phyloP scores from a whole-genome alignment of 2,797 vertebrate species.

The Enteromius thamalakanensis region DNA sequence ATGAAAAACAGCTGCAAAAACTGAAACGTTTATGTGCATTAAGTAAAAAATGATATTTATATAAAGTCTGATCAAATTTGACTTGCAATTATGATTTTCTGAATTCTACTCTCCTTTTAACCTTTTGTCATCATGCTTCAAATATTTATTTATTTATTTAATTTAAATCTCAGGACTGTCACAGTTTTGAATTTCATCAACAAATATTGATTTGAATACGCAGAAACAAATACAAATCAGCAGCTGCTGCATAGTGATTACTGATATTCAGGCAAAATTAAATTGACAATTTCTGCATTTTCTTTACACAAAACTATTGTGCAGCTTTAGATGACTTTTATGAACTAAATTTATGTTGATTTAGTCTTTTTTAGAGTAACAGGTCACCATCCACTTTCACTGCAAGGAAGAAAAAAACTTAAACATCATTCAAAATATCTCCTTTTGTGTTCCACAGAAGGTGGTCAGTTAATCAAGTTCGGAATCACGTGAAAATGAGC shows the following conservation, averaged over 20 bases:
- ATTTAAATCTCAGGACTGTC: neutral
- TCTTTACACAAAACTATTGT: neutral
- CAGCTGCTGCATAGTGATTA: neutral
- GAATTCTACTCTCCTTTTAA: neutral
- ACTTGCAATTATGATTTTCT: neutral
- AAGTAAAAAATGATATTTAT: too few relatives aligned
- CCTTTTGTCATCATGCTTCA: neutral
- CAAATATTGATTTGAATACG: neutral
- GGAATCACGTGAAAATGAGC: neutral
- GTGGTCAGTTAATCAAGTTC: neutral
- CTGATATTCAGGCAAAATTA: neutral
- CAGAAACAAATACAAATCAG: neutral
- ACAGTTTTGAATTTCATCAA: neutral
- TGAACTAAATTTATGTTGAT: neutral
- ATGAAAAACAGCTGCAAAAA: neutral
- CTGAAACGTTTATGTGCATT: neutral
- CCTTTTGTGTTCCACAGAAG: neutral
- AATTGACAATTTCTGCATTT: too few relatives aligned
- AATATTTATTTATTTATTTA: neutral
- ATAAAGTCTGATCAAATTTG: neutral
- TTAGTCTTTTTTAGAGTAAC: neutral
- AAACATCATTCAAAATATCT: neutral
- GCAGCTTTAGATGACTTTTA: too few relatives aligned
- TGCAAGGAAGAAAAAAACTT: neutral
- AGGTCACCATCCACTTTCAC: neutral